A percentile compares a stretch with the other conserved stretches of the same genome.
phyloP scores from a whole-genome alignment of 1,140 invertebrate genomes.

The Dendrolimus punctatus region DNA sequence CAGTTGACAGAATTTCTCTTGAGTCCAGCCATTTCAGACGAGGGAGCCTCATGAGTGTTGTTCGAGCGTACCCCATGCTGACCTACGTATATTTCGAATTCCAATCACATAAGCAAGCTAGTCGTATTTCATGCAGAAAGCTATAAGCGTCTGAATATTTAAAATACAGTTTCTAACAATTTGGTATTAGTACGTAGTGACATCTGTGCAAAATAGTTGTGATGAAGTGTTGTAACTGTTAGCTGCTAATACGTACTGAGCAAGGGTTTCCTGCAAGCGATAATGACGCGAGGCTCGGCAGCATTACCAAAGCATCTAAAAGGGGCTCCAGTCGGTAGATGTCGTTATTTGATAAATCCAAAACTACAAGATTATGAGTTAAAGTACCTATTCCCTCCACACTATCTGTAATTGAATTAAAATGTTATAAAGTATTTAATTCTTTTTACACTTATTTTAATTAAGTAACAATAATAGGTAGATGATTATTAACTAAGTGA shows the following conservation, averaged over 20 bases:
- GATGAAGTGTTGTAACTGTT: conserved; percentile 5
- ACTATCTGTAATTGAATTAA: conserved; percentile 24
- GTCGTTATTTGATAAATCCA: conserved; percentile 72
- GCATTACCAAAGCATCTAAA: conserved; percentile 36
- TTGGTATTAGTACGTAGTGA: conserved; percentile 13
- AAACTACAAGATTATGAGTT: conserved; percentile 33
- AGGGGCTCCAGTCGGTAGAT: conserved; percentile 59
- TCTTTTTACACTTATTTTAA: no score
- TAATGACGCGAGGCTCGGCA: conserved; percentile 53
- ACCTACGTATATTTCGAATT: conserved; percentile 17
- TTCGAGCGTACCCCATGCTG: conserved; percentile 38
- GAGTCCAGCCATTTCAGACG: conserved; percentile 45
- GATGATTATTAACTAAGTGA: no score
- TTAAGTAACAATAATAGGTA: no score
- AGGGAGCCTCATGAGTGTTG: conserved; percentile 29
- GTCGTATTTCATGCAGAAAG: no score
- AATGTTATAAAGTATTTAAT: background rate
- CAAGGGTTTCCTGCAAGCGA: conserved; percentile 71
- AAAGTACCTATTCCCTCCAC: conserved; percentile 21
- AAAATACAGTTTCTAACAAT: no score
- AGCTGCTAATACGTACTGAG: conserved; percentile 37
- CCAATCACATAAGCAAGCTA: no score
- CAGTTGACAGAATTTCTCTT: conserved; percentile 34
- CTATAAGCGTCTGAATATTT: no score
- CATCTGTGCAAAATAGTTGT: conserved; percentile 24